These are phyloP conservation scores for Ailuropoda melanoleuca DNA, from an alignment of 2,113 vertebrate genomes.

Conservation along the genomic window DNA sequence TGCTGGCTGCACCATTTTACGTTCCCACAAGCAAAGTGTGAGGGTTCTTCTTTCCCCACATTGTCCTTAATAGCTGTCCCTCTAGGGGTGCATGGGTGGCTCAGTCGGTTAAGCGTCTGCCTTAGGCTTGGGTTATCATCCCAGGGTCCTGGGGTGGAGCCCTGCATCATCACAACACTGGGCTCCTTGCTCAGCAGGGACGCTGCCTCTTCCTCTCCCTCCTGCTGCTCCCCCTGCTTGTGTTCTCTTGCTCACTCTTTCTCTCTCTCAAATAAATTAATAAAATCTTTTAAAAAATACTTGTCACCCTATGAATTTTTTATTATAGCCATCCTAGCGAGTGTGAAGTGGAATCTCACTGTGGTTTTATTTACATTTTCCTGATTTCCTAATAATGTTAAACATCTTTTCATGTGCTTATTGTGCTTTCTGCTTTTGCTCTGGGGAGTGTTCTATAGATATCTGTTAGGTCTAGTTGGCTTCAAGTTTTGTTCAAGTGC, in stretches of 20 bases:
- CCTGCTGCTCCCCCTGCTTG: too few species aligned
- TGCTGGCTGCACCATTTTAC: not conserved
- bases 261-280: too few species aligned
- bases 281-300: not conserved
- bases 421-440: not conserved
- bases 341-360: not conserved
- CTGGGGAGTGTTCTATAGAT: not conserved
- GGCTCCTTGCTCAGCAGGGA: too few species aligned
- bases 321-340: not conserved
- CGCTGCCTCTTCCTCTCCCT: too few species aligned
- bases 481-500: not conserved
- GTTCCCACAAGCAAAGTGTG: not conserved
- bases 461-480: not conserved
- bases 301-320: not conserved
- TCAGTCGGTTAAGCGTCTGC: too few species aligned
- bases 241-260: too few species aligned
- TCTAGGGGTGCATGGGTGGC: not conserved
- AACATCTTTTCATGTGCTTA: not conserved
- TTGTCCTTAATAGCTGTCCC: not conserved
- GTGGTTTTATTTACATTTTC: not conserved
- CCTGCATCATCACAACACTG: too few species aligned
- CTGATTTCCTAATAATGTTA: not conserved
- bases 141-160: too few species aligned
- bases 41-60: not conserved
- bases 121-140: too few species aligned